Evolutionary conservation across 2,797 vertebrate genomes (phyloP).

Genomic region (Mormyrops boulengeri): DNA sequence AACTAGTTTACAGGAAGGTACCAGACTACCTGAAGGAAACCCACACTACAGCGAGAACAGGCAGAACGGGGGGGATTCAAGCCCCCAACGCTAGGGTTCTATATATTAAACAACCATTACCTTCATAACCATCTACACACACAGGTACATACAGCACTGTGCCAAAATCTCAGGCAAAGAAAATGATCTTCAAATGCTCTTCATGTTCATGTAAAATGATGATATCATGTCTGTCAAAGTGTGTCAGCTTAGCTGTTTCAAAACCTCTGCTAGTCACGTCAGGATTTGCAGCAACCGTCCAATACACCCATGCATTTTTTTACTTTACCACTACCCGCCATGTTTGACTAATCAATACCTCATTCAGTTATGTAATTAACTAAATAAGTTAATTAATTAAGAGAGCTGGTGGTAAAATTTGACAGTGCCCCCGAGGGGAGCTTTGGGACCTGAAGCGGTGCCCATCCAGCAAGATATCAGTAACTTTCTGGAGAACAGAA

Average conservation of each 20-base stretch:
- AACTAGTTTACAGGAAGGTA: background rate
- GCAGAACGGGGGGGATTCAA: background rate
- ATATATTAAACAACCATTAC: background rate
- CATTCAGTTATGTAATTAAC: background rate
- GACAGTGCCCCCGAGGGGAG: background rate
- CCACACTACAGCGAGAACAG: background rate
- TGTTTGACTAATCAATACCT: background rate
- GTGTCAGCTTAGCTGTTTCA: background rate
- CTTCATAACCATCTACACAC: background rate
- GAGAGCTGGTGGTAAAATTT: background rate
- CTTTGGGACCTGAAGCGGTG: background rate
- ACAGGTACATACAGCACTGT: background rate
- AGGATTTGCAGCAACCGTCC: background rate
- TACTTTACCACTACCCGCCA: background rate
- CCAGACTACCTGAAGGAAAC: too few relatives aligned
- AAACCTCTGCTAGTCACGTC: background rate
- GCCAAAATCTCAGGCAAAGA: background rate
- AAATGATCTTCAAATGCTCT: background rate
- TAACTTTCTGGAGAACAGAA: background rate
- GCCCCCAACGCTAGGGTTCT: background rate
- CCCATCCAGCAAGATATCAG: background rate
- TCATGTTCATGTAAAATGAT: background rate
- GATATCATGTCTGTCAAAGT: background rate
- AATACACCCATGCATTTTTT: background rate
- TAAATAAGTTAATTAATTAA: background rate